Evolutionary conservation across 2,113 vertebrate species (phyloP).

Genomic region (Galeopterus variegatus): DNA sequence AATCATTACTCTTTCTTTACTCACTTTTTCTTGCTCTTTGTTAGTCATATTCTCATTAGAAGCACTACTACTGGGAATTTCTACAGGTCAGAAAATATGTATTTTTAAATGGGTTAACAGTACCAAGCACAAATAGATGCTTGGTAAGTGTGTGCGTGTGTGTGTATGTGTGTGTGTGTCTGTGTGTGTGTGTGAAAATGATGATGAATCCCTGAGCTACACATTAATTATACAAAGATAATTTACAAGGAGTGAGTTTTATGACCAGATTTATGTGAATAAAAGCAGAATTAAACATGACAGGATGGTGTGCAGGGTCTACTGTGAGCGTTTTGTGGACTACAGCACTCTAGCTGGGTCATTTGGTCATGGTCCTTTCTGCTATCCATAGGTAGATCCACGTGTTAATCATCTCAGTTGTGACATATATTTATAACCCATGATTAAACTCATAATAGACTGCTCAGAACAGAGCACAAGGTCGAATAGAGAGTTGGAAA

Average conservation of each 20-base stretch:
- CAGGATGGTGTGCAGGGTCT: background rate
- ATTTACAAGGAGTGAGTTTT: background rate
- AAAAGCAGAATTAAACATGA: background rate
- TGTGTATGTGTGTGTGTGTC: too few species aligned
- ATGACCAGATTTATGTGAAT: background rate
- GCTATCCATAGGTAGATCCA: constrained; percentile 5
- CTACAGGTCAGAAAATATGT: background rate
- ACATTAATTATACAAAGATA: background rate
- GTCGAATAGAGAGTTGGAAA: constrained; percentile 55
- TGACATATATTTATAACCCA: constrained; percentile 74
- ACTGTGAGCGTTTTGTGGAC: background rate
- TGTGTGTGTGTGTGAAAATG: background rate
- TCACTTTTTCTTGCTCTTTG: background rate
- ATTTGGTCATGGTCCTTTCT: constrained; percentile 31
- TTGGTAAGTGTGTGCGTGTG: too few species aligned
- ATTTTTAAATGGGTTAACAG: constrained; percentile 30
- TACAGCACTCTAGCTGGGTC: background rate
- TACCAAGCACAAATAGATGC: background rate
- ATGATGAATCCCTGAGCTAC: background rate
- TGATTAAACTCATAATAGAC: constrained; percentile 73
- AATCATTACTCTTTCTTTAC: background rate
- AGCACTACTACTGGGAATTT: background rate
- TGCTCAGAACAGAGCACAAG: constrained; percentile 58
- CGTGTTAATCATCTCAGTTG: constrained; percentile 21
- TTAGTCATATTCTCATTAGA: background rate